Evolutionary conservation across 2,888 invertebrate genomes (phyloP).

Genomic region (Liodrosophila aerea): DNA sequence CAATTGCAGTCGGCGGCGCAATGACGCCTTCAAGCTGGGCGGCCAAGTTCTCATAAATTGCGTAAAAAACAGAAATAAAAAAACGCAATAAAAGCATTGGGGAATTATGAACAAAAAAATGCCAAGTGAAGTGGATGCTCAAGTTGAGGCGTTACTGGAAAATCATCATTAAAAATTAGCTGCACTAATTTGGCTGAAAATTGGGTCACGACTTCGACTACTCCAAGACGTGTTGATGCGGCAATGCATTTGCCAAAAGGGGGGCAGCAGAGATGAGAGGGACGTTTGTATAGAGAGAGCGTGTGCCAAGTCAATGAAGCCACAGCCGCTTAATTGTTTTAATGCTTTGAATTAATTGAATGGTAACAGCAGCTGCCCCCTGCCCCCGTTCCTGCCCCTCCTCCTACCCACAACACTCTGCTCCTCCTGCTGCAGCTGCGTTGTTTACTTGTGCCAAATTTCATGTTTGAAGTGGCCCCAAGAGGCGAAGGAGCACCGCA

Average conservation of each 20-base stretch:
- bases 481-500: conserved; percentile 40
- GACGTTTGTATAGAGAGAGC: conserved; percentile 8
- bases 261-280: background rate
- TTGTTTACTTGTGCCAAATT: conserved; percentile 72
- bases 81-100: conserved; percentile 13
- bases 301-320: conserved; percentile 72
- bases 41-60: conserved; percentile 53
- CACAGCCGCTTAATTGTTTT: conserved; percentile 68
- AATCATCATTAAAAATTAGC: conserved; percentile 77
- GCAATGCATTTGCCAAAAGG: conserved; percentile 25
- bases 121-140: conserved; percentile 59
- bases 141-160: conserved; percentile 33
- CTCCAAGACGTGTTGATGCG: conserved; percentile 20
- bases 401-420: too few relatives aligned
- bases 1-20: conserved; percentile 67
- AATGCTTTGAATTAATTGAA: conserved; percentile 77
- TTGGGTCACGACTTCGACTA: conserved; percentile 56
- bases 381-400: background rate
- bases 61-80: conserved; percentile 45
- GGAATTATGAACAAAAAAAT: conserved; percentile 76
- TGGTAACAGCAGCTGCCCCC: conserved; percentile 28
- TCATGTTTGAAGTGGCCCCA: conserved; percentile 44
- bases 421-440: conserved; percentile 46
- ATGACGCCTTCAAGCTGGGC: conserved; percentile 13
- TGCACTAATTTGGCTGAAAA: conserved; percentile 71